These are phyloP conservation scores for Chrysoperla carnea DNA, from an alignment of 1,140 invertebrate genomes.

Conservation along the genomic window DNA sequence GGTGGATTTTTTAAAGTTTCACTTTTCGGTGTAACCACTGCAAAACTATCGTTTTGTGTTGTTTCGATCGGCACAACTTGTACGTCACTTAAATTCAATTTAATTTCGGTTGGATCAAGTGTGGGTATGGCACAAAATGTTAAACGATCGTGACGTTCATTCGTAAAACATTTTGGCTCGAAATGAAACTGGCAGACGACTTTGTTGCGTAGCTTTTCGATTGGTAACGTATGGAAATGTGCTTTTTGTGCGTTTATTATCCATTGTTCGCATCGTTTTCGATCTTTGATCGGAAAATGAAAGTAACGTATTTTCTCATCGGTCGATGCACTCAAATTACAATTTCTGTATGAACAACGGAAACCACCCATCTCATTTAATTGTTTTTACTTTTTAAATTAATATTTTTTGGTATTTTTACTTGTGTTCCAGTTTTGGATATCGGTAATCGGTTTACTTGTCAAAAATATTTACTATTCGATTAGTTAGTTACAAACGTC, in stretches of 20 bases:
- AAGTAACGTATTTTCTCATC: constrained; percentile 35
- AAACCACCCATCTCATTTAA: constrained; percentile 29
- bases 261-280: constrained; percentile 32
- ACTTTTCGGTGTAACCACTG: too few species aligned
- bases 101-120: constrained; percentile 13
- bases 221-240: constrained; percentile 28
- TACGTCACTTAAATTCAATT: background rate
- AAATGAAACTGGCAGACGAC: constrained; percentile 37
- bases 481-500: too few species aligned
- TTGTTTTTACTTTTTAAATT: too few species aligned
- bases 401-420: too few species aligned
- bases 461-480: too few species aligned
- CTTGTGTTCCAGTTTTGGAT: too few species aligned
- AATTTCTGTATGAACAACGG: constrained; percentile 31
- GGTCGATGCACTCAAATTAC: constrained; percentile 19
- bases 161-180: constrained; percentile 32
- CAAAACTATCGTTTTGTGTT: too few species aligned
- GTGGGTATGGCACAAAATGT: constrained; percentile 18
- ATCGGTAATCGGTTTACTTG: too few species aligned
- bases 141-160: constrained; percentile 20
- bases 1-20: too few species aligned
- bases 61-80: background rate
- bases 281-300: constrained; percentile 37
- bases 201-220: constrained; percentile 35
- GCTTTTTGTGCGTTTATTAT: constrained; percentile 28